These are phyloP conservation scores for Boleophthalmus pectinirostris DNA, from an alignment of 2,113 vertebrate species.

Conservation along the genomic window DNA sequence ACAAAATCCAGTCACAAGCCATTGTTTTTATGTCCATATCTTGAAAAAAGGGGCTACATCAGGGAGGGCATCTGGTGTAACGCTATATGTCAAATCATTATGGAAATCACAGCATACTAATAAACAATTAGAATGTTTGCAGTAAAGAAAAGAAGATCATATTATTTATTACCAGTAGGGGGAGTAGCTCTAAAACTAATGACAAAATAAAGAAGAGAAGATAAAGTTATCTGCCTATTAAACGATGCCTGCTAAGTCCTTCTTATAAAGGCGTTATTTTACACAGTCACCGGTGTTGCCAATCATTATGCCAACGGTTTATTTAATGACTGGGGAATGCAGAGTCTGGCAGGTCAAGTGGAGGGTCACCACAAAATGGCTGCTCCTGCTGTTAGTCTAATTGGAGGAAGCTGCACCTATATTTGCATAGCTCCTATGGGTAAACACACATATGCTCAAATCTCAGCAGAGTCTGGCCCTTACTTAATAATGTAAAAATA, in stretches of 20 bases:
- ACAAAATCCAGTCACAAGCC: constrained; percentile 23
- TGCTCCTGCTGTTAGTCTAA: background rate
- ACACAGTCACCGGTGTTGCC: background rate
- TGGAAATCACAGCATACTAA: too few species aligned
- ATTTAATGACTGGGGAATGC: background rate
- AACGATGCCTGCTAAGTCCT: background rate
- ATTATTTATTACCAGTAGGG: background rate
- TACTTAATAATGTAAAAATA: too few species aligned
- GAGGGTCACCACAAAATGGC: constrained; percentile 8
- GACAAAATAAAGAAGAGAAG: background rate
- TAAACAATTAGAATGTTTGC: too few species aligned
- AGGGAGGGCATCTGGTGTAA: background rate
- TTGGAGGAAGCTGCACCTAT: background rate
- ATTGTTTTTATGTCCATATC: background rate
- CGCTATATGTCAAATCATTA: background rate
- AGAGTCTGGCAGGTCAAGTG: background rate
- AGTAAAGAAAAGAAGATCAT: too few species aligned
- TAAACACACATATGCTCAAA: background rate
- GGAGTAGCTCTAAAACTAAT: background rate
- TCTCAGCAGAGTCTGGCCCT: too few species aligned
- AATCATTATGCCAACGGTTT: background rate
- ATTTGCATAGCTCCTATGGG: background rate
- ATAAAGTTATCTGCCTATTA: background rate
- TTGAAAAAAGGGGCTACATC: background rate
- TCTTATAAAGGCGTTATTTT: background rate